Conservation (phyloP, 2,797 vertebrate species). For the Scomberomorus guttatus region DNA sequence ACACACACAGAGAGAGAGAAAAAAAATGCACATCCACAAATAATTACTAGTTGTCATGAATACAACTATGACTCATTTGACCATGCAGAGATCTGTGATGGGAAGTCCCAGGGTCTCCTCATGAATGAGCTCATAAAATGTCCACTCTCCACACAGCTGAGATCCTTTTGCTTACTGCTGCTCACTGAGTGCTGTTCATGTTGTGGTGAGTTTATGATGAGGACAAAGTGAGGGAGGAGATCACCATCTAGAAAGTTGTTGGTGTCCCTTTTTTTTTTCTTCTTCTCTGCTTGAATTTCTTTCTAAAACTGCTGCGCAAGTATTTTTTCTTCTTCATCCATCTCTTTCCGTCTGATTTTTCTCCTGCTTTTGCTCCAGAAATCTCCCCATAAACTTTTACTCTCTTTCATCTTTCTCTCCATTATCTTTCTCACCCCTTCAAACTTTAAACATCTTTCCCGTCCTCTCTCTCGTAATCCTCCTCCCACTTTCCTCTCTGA, state of each 20-base stretch:
- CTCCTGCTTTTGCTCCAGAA: neutral
- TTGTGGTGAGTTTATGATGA: neutral
- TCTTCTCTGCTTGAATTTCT: too few species aligned
- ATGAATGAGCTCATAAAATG: slow-evolving; percentile 12
- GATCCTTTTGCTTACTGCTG: neutral
- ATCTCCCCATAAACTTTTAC: neutral
- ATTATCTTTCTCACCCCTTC: neutral
- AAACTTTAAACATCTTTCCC: neutral
- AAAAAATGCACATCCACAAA: neutral
- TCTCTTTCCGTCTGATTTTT: neutral
- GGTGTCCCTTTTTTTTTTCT: neutral
- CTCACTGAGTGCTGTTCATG: neutral
- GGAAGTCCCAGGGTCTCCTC: slow-evolving; percentile 9
- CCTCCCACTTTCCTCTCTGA: neutral
- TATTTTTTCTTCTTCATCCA: neutral
- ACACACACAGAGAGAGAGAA: neutral
- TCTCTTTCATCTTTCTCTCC: neutral
- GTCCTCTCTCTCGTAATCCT: neutral
- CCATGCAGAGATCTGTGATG: slow-evolving; percentile 14
- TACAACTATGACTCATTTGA: slow-evolving; percentile 20
- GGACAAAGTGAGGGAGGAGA: neutral
- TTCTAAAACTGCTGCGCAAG: neutral
- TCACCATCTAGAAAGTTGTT: neutral
- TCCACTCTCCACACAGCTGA: neutral
- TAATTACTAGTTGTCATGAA: slow-evolving; percentile 8